Base-by-base conservation (phyloP, 2,113 vertebrate genomes). In the Lanius collurio region DNA sequence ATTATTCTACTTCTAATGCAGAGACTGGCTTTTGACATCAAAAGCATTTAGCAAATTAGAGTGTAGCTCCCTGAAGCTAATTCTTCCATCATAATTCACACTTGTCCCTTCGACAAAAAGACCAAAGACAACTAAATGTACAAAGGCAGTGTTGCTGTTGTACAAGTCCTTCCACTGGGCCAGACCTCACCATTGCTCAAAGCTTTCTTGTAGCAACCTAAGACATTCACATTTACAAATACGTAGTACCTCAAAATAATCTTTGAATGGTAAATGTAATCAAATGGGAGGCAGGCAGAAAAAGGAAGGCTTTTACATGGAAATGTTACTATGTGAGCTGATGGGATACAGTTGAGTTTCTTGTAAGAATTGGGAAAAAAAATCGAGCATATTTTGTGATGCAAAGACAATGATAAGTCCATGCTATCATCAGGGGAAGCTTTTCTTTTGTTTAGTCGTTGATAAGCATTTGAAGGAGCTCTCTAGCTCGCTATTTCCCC, bases 41-140 rank as follows among this genome's bases (percentile, higher is more conserved):
- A 86, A 94, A 93, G 64, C 81, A 84, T 87, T 85, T 60, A 82
- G 49, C 21, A 95, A 94, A 89, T 94, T 76, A 82, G 50, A 90
- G 16, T 39, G 69, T 56, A 87, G 65, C 77, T 92, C 65, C 78
- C 69, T 74, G 42, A 71, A 89, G 71, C 53, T 76, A 80, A 81
- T 69, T 82, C 52, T 85, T 94, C 46, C 16, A 50, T 47, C 59
- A 35, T 83, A 80, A 91, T 75, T 95, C 89, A 74, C 19, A 21
- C 42, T 35, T 76, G 68, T 70, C 27, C 30, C 30, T 79, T 60
- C 59, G 64, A 86, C n/a, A 71, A 74, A 76, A 93, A 80, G 20
- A 76, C 41, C n/a, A 65, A 60, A 81, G 53, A 83, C 30, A 74
- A 63, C 17, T 23, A 75, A 78, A 67, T 57, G 17, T 71, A n/a